These are phyloP conservation scores for Erebia aethiops DNA, from an alignment of 2,888 invertebrate genomes.

Conservation along the genomic window DNA sequence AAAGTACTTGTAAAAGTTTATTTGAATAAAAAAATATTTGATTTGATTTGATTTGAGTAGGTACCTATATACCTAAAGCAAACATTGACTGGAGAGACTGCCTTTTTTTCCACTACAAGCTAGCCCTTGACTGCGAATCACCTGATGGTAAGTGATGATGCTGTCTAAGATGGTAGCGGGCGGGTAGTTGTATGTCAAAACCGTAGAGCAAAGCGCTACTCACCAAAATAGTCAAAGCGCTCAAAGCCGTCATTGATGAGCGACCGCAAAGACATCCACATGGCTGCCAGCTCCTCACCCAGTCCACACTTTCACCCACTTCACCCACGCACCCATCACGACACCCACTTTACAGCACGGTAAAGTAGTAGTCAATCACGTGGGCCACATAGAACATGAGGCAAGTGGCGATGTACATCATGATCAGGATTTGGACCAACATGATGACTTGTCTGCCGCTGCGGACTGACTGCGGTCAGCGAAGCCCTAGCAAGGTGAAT, in stretches of 20 bases:
- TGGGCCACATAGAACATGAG: conserved; percentile 76
- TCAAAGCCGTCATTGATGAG: conserved; percentile 35
- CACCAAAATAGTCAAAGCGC: conserved; percentile 19
- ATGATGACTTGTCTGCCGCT: conserved; percentile 51
- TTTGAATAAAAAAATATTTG: too few relatives aligned
- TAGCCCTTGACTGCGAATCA: too few relatives aligned
- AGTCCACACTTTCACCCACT: not conserved
- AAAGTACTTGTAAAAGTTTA: too few relatives aligned
- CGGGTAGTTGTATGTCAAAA: too few relatives aligned
- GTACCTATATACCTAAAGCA: too few relatives aligned
- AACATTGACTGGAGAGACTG: too few relatives aligned
- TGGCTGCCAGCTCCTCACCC: conserved; percentile 40
- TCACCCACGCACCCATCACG: conserved; percentile 4
- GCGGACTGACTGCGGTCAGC: conserved; percentile 46
- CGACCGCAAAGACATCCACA: conserved; percentile 42
- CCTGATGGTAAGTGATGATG: too few relatives aligned
- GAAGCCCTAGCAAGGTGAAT: conserved; percentile 51
- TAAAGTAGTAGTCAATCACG: conserved; percentile 75
- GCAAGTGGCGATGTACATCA: conserved; percentile 79
- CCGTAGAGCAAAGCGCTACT: not conserved
- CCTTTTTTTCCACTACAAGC: too few relatives aligned
- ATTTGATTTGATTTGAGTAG: too few relatives aligned
- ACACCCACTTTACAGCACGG: conserved; percentile 40
- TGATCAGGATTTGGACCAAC: conserved; percentile 78
- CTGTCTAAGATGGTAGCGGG: too few relatives aligned